Evolutionary conservation across 2,113 vertebrate species (phyloP), one percentile per base, ranked within the genome.

Genomic region (Neoarius graeffei): DNA sequence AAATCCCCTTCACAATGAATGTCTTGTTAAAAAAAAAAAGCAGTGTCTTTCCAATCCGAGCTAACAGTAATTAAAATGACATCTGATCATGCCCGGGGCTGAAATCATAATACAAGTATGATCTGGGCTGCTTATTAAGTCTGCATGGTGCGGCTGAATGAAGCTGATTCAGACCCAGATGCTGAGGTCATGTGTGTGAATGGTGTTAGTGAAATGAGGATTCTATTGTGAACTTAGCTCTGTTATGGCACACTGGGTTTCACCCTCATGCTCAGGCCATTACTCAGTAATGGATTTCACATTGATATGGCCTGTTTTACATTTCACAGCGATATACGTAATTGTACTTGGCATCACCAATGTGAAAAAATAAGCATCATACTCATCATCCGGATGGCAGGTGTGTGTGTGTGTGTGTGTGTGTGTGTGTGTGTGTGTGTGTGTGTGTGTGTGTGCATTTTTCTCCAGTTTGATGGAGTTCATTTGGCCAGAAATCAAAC

Each of bases 121-220:
- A 86, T 80, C 87, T 42, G 48, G 48, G 66, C 42, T 88, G 50
- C 85, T 82, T 27, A 87, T 83, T 83, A 74, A 87, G 73, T 81
- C 67, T 66, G 66, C 87, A 5, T 50, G 69, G 59, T 52, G 19
- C 23, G 7, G 15, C 60, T 89, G 71, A 90, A 87, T 82, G 88
- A 84, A 59, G 57, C 54, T 76, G 62, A 85, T 89, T 90, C 73
- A 87, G 77, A 87, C 77, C 84, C 84, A 73, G 85, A 86, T 54
- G 52, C 86, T 85, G 77, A 83, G 91, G 86, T 90, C 89, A 87
- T 87, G 69, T 71, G 62, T 91, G 85, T 76, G 82, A 76, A 81
- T 64, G 50, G 60, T 88, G 79, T 81, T 62, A 50, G 84, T 76
- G 60, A 48, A 57, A 56, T 71, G 76, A 69, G 83, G 86, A 25